These are phyloP conservation scores for Trinorchestia longiramus DNA, from an alignment of 1,140 invertebrate species.

Conservation along the genomic window DNA sequence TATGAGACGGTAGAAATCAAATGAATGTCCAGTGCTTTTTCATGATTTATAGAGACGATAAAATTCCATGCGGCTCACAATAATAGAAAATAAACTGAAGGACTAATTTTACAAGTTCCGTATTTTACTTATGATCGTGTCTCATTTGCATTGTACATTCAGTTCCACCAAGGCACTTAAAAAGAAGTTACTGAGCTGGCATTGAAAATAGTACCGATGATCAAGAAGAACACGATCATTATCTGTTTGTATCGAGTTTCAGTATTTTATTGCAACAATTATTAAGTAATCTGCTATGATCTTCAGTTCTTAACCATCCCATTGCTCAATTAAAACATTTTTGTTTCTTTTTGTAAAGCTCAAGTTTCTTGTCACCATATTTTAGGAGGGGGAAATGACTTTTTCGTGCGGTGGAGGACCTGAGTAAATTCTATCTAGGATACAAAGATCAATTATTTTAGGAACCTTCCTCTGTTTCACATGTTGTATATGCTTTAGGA, in stretches of 20 bases:
- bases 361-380: not conserved
- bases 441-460: not conserved
- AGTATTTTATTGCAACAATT: not conserved
- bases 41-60: not conserved
- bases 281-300: not conserved
- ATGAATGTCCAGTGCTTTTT: not conserved
- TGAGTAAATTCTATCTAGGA: not conserved
- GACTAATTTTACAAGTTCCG: not conserved
- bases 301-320: not conserved
- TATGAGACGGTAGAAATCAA: not conserved
- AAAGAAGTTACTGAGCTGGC: not conserved
- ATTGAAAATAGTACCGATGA: not conserved
- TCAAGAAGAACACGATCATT: not conserved
- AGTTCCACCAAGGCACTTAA: not conserved
- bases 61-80: not conserved
- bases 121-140: not conserved
- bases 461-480: not conserved
- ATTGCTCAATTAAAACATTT: not conserved
- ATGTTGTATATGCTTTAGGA: not conserved
- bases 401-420: not conserved
- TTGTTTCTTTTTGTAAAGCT: not conserved
- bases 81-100: not conserved
- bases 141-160: not conserved
- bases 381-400: not conserved
- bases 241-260: not conserved